A percentile compares a stretch with the other conserved stretches of the same genome.
phyloP scores from a whole-genome alignment of 1,140 invertebrate species.

The Zaprionus inermis region DNA sequence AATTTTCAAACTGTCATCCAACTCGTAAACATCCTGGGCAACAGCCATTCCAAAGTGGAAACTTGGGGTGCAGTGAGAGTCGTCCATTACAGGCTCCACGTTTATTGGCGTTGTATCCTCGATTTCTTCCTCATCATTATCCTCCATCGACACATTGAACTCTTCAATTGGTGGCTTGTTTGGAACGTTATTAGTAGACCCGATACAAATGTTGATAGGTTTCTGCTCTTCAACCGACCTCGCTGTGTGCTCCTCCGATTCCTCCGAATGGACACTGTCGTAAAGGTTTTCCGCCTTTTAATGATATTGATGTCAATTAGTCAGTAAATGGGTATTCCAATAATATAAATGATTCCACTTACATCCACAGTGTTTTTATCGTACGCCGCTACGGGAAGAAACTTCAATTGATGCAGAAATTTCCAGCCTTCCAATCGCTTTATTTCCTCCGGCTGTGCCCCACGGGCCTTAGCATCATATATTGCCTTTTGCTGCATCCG shows the following conservation, averaged over 20 bases:
- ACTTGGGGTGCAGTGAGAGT: constrained; percentile 26
- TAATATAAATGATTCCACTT: constrained; percentile 1
- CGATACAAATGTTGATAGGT: constrained; percentile 1
- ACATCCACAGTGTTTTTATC: constrained; percentile 33
- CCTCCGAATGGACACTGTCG: constrained; percentile 31
- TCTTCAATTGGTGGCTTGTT: constrained; percentile 34
- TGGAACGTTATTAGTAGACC: not conserved
- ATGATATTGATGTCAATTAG: not conserved
- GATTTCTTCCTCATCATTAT: constrained; percentile 28
- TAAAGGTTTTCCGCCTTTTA: constrained; percentile 36
- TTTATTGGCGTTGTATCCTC: constrained; percentile 37
- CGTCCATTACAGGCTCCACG: constrained; percentile 33
- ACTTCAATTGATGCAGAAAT: constrained; percentile 36
- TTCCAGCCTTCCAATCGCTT: constrained; percentile 44
- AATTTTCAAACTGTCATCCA: constrained; percentile 41
- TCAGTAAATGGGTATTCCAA: not conserved
- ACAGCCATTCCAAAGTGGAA: constrained; percentile 57
- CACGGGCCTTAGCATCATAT: constrained; percentile 35
- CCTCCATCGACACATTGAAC: constrained; percentile 40
- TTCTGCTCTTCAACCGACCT: constrained; percentile 10
- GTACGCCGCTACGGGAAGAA: constrained; percentile 15
- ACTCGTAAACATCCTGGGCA: constrained; percentile 43
- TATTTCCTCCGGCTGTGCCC: constrained; percentile 39
- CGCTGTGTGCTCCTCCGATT: constrained; percentile 25
- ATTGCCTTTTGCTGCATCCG: constrained; percentile 43